phyloP scores from a whole-genome alignment of 2,797 vertebrate species.

The Phylloscopus collybita region DNA sequence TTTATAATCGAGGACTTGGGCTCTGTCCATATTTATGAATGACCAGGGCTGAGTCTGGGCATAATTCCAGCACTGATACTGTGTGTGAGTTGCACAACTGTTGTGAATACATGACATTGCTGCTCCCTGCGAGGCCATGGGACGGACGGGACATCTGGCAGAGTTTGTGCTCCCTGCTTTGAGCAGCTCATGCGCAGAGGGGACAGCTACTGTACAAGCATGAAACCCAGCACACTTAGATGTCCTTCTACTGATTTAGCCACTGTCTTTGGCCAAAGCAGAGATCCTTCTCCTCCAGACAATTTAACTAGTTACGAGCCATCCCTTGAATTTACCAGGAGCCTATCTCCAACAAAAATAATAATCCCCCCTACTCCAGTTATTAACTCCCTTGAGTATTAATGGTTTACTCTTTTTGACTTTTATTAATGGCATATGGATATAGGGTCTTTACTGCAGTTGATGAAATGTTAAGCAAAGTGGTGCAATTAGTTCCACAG shows the following conservation, averaged over 20 bases:
- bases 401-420: neutral
- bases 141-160: neutral
- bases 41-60: constrained; percentile 31
- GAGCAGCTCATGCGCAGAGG: neutral
- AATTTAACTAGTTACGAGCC: neutral
- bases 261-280: neutral
- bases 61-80: constrained; percentile 11
- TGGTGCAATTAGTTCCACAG: constrained; percentile 37
- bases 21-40: constrained; percentile 62
- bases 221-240: fast-evolving
- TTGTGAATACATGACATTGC: constrained; percentile 23
- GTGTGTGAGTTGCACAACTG: constrained; percentile 33
- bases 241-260: neutral
- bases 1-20: constrained; percentile 54
- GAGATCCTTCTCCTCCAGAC: neutral
- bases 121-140: neutral
- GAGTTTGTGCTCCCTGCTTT: neutral
- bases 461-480: neutral
- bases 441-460: neutral
- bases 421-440: neutral
- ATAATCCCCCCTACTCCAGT: fast-evolving
- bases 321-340: neutral
- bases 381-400: neutral
- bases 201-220: neutral
- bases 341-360: neutral